Conservation (phyloP, 2,797 vertebrate species). For the Schizopygopsis malacanthus region DNA sequence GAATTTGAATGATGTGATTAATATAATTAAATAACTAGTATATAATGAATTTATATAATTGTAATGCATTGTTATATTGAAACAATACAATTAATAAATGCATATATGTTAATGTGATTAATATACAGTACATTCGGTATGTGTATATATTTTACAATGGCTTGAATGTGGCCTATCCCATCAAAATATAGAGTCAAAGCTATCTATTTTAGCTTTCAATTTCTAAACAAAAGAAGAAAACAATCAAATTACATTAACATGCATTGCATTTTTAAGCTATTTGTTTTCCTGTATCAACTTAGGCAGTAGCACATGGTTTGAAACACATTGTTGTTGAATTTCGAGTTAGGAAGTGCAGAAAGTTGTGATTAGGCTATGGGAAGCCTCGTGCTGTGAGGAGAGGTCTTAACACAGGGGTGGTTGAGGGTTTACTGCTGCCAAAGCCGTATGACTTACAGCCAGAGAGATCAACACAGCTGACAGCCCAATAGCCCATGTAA, state of each 20-base stretch:
- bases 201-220: not conserved
- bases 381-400: constrained; percentile 22
- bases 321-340: not conserved
- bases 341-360: constrained; percentile 33
- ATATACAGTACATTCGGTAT: not conserved
- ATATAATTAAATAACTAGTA: not conserved
- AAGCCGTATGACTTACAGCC: constrained; percentile 49
- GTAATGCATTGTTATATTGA: not conserved
- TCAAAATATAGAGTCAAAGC: not conserved
- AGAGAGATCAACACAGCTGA: constrained; percentile 58
- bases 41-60: not conserved
- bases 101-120: not conserved
- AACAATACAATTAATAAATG: not conserved
- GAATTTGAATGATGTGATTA: not conserved
- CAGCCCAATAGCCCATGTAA: constrained; percentile 54
- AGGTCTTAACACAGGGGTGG: constrained; percentile 14
- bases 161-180: not conserved
- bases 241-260: not conserved
- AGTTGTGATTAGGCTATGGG: constrained; percentile 31
- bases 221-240: not conserved
- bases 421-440: constrained; percentile 19
- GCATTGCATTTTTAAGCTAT: not conserved
- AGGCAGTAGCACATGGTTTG: not conserved
- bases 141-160: not conserved
- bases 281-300: not conserved